Base-by-base conservation (phyloP, 2,113 vertebrate genomes). In the Siniperca chuatsi region DNA sequence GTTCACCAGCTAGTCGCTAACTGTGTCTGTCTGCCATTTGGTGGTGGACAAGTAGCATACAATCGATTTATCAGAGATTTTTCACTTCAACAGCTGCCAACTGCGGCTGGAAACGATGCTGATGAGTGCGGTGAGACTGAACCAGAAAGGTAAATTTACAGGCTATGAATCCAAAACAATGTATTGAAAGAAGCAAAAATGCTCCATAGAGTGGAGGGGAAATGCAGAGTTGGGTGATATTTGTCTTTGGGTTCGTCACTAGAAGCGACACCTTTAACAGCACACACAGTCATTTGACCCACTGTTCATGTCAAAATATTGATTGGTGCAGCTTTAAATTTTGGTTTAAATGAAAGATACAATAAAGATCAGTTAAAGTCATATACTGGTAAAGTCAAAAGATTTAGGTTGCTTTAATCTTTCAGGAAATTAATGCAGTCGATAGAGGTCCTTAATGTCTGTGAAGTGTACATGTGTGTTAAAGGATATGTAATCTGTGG, bases 401-500 rank as follows among this genome's bases (percentile, higher is more conserved):
- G 12, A 2, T 37, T 73, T 40, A 5, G 3, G n/a, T 44, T 62
- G 42, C 2, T 52, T 83, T 79, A 0, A 65, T 61, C 21, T 71
- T 46, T 71, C 4, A 48, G 29, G 12, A 44, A 82, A 87, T 25
- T 1, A 20, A 75, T 8, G 25, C 4, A 65, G 12, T 66, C 62
- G 67, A 4, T 40, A 40, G 37, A 79, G 44, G 42, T 73, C 40
- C 12, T 67, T 57, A 35, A 54, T 79, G 54, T 69, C 25, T 75
- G 37, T n/a, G 21, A 64, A 62, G 66, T 65, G 40, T 58, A 76
- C n/a, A 21, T 78, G 58, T 83, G 65, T 58, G 68, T 79, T 25
- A 66, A 23, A 33, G 70, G 23, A 68, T 61, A 33, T 81, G 42
- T 73, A 69, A 74, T 79, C 12, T 71, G 55, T 44, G 33, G 42